Evolutionary conservation across 2,113 vertebrate species (phyloP).

Genomic region (Mesocricetus auratus): DNA sequence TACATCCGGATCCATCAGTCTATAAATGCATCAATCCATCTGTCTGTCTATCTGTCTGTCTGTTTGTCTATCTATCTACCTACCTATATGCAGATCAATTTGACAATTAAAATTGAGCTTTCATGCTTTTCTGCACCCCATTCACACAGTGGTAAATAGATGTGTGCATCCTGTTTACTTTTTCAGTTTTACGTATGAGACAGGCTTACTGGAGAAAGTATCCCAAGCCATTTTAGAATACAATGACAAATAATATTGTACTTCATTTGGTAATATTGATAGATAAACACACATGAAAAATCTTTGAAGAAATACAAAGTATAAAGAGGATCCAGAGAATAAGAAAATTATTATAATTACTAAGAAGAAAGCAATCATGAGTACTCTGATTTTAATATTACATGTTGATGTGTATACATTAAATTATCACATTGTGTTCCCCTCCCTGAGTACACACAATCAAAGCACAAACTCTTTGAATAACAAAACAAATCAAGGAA

Average conservation of each 20-base stretch:
- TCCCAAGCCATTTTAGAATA: background rate
- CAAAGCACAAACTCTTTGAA: background rate
- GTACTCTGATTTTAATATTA: background rate
- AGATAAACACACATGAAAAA: slow-evolving; percentile 27
- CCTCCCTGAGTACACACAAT: background rate
- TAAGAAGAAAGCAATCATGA: background rate
- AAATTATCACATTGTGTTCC: background rate
- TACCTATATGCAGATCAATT: background rate
- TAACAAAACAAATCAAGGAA: slow-evolving; percentile 29
- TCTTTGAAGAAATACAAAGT: background rate
- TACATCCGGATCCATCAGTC: no score
- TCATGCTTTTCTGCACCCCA: background rate
- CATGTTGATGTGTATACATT: background rate
- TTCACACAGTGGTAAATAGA: background rate
- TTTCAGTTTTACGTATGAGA: background rate
- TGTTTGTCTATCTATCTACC: background rate
- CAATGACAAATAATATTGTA: background rate
- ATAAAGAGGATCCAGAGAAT: background rate
- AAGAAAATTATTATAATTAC: slow-evolving; percentile 13
- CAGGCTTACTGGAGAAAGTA: background rate
- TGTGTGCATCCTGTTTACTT: background rate
- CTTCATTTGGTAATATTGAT: slow-evolving; percentile 34
- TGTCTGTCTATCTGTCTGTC: no score
- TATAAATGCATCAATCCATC: no score
- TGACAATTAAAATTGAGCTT: background rate